phyloP scores from a whole-genome alignment of 2,888 invertebrate genomes.

The Chloromyia formosa region DNA sequence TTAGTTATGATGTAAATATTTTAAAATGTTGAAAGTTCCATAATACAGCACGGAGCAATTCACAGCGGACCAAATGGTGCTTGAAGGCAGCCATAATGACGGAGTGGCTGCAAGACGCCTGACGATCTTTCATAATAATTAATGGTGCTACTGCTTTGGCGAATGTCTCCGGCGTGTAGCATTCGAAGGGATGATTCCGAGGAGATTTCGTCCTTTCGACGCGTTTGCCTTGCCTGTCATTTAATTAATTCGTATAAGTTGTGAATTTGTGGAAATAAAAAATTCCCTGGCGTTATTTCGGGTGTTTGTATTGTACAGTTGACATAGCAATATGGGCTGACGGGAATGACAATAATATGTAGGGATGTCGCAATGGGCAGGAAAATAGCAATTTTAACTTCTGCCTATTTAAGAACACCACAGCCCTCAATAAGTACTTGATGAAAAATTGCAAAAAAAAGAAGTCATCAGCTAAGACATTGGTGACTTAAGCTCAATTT shows the following conservation, averaged over 20 bases:
- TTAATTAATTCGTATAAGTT: neutral
- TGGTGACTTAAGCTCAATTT: too few species aligned
- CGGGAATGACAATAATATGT: too few species aligned
- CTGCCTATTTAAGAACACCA: too few species aligned
- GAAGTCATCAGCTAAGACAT: too few species aligned
- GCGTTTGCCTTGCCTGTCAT: neutral
- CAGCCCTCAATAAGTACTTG: too few species aligned
- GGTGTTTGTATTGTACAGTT: too few species aligned
- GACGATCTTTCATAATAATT: constrained; percentile 9
- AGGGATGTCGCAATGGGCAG: too few species aligned
- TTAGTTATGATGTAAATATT: constrained; percentile 14
- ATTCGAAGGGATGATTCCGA: neutral
- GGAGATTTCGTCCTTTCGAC: neutral
- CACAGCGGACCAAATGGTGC: constrained; percentile 2
- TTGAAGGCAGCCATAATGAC: constrained; percentile 3
- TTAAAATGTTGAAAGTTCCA: constrained; percentile 13
- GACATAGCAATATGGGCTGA: too few species aligned
- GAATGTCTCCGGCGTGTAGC: neutral
- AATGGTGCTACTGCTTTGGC: neutral
- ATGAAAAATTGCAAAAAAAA: too few species aligned
- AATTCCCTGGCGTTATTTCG: too few species aligned
- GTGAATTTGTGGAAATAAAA: neutral
- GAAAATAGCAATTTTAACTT: too few species aligned
- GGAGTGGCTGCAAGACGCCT: constrained; percentile 5
- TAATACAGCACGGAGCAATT: neutral